Percentiles rank a stretch among this genome's conserved stretches.
Conservation (phyloP, 2,888 invertebrate genomes). For the Temnothorax ravouxi region DNA sequence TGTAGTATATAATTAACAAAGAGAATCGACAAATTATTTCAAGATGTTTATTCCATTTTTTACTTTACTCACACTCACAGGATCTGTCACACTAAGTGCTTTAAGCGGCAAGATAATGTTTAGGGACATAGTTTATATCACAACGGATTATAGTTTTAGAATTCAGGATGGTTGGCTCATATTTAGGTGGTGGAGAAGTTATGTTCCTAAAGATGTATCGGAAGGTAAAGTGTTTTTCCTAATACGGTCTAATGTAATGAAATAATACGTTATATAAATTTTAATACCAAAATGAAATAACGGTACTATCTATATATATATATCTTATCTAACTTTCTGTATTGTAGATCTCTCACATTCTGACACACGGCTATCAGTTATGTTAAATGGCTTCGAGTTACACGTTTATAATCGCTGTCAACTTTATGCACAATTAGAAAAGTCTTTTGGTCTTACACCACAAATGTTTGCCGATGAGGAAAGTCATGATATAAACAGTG, state of each 20-base stretch:
- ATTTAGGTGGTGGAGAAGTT: slow-evolving; percentile 99
- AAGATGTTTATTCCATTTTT: slow-evolving; percentile 5
- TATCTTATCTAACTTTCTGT: not conserved
- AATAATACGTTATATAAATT: not conserved
- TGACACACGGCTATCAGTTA: slow-evolving; percentile 95
- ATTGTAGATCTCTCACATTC: slow-evolving; percentile 96
- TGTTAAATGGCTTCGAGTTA: slow-evolving; percentile 97
- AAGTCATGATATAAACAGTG: slow-evolving; percentile 82
- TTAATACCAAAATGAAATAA: not conserved
- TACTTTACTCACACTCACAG: slow-evolving; percentile 87
- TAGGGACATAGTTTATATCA: slow-evolving; percentile 97
- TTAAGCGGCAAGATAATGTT: slow-evolving; percentile 99
- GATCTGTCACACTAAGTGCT: slow-evolving; percentile 98
- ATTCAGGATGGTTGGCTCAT: slow-evolving; percentile 99
- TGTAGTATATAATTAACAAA: not conserved
- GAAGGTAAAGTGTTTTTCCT: slow-evolving; percentile 90
- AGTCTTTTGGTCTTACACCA: slow-evolving; percentile 94
- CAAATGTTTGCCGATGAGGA: slow-evolving; percentile 91
- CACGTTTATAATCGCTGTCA: slow-evolving; percentile 98
- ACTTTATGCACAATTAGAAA: slow-evolving; percentile 95
- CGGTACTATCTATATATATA: not conserved
- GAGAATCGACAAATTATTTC: not conserved
- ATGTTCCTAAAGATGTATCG: slow-evolving; percentile 97
- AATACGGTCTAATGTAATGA: not conserved
- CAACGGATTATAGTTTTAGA: slow-evolving; percentile 96